Evolutionary conservation across 2,797 vertebrate genomes (phyloP).

Genomic region (Arremon brunneinucha): DNA sequence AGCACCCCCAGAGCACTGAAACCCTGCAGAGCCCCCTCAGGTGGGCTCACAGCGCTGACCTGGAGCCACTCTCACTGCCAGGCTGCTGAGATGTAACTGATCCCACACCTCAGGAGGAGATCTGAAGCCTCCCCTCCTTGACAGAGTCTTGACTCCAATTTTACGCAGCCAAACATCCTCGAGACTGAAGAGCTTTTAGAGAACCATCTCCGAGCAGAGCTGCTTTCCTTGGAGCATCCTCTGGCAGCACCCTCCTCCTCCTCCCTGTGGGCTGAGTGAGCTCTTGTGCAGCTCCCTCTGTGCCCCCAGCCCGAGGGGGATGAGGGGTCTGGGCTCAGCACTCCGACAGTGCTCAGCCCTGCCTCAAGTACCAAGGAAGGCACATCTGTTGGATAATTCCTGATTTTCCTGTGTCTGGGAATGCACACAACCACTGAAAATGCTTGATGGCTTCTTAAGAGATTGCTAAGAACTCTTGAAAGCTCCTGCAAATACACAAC

Average conservation of each 20-base stretch:
- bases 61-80: neutral
- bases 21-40: neutral
- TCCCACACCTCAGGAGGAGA: neutral
- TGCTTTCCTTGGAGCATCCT: neutral
- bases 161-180: neutral
- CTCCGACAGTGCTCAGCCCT: neutral
- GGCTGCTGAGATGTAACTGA: neutral
- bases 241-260: neutral
- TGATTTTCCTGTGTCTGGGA: neutral
- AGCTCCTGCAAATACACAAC: neutral
- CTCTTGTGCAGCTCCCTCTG: neutral
- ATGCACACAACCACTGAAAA: neutral
- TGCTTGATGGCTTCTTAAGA: neutral
- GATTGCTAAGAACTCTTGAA: neutral
- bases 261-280: neutral
- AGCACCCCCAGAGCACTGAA: neutral
- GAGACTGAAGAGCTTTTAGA: neutral
- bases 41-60: neutral
- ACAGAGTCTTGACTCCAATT: neutral
- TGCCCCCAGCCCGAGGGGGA: neutral
- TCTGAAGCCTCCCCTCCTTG: neutral
- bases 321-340: neutral
- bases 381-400: neutral
- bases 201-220: neutral
- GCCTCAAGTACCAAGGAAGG: rapidly evolving